Base-by-base conservation (phyloP, 2,888 invertebrate genomes). In the Pristionchus exspectatus region DNA sequence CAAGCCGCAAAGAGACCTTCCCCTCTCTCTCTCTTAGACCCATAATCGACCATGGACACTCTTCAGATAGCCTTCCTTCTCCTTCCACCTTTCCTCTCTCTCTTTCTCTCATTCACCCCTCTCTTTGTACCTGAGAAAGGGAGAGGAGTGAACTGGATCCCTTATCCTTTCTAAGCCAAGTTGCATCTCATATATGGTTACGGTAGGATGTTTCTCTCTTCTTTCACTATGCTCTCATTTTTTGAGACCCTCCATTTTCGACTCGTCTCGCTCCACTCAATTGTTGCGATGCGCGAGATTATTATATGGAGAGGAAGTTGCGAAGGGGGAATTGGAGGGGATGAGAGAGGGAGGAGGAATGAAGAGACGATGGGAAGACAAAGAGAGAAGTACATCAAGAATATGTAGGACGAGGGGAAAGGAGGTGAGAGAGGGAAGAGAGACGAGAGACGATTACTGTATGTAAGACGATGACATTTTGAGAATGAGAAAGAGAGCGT, bases 231-330 rank as follows among this genome's bases (percentile, higher is more conserved):
- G 30, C 69, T 87, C 54, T 69, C 44, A 50, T 87, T 56, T 84
- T 66, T 85, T 85, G 33, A 81, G 50, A 50, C 81, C 81, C 54
- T 38, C 33, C 81, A 54, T n/a, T 72, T 50, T 72, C 72, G 12
- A 16, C 33, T 81, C 81, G 10, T 12, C 44, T 50, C 44, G 44
- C 87, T 87, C 66, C 87, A 16, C 69, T 69, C 44, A 87, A 87
- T 87, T 87, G 87, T 87, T 87, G 87, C 87, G 87, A 87, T 69
- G 87, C 38, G 84, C 59, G 59, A 85, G 59, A 59, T 56, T 85
- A 85, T 85, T 56, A 85, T 59, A 85, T 85, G 44, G 63, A n/a
- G 38, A 30, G 87, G 21, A 69, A 87, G 87, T 88, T 88, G 87
- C 87, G 87, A 88, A 88, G 72, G 74, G n/a, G 56, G 87, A 74